Conservation (phyloP, 2,888 invertebrate genomes). For the Bedellia somnulentella region DNA sequence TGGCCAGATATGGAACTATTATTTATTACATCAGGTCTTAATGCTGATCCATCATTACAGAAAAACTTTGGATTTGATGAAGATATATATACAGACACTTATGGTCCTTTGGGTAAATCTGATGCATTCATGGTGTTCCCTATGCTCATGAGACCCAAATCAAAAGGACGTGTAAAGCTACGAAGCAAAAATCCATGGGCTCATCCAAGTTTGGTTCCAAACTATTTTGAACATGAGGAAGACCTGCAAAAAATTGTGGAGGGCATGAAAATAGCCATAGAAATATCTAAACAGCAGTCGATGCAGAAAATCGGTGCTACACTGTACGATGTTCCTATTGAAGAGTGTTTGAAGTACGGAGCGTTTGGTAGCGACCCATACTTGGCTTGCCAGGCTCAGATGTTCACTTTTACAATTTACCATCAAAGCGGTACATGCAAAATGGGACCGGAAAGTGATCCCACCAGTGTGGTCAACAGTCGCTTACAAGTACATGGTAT, state of each 20-base stretch:
- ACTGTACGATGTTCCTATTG: slow-evolving; percentile 62
- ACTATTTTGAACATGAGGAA: slow-evolving; percentile 68
- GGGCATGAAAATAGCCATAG: slow-evolving; percentile 63
- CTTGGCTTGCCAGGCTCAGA: slow-evolving; percentile 68
- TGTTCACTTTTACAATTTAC: slow-evolving; percentile 70
- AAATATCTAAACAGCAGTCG: slow-evolving; percentile 60
- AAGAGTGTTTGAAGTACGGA: slow-evolving; percentile 57
- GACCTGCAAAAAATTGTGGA: slow-evolving; percentile 68
- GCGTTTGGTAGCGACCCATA: slow-evolving; percentile 68
- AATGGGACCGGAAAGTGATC: slow-evolving; percentile 63
- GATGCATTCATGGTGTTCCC: slow-evolving; percentile 64
- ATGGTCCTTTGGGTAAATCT: slow-evolving; percentile 31
- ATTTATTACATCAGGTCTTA: slow-evolving; percentile 59
- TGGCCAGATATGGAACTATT: slow-evolving; percentile 69
- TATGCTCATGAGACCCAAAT: slow-evolving; percentile 72
- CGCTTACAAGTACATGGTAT: slow-evolving; percentile 68
- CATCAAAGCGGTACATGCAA: slow-evolving; percentile 70
- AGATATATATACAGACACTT: slow-evolving; percentile 37
- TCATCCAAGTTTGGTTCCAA: slow-evolving; percentile 75
- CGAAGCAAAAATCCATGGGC: slow-evolving; percentile 70
- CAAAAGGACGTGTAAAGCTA: slow-evolving; percentile 69
- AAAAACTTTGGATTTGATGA: slow-evolving; percentile 57
- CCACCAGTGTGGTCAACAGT: slow-evolving; percentile 66
- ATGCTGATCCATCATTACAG: slow-evolving; percentile 41
- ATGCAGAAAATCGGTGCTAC: slow-evolving; percentile 61